Percentiles rank a stretch among this genome's conserved stretches.
Conservation (phyloP, 1,140 invertebrate species). For the Drosophila paulistorum region DNA sequence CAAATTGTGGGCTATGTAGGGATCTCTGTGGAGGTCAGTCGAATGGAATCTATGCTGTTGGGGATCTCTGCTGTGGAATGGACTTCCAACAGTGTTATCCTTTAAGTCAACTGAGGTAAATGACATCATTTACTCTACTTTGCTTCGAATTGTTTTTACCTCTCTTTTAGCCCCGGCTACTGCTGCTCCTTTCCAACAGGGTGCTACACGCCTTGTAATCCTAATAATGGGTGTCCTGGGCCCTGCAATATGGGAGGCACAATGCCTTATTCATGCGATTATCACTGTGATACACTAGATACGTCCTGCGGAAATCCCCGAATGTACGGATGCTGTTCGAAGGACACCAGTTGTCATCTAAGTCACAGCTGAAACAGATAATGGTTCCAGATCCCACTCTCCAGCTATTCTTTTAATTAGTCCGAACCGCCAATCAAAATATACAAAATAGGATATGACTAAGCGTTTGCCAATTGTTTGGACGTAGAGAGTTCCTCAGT, state of each 20-base stretch:
- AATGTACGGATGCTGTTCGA: neutral
- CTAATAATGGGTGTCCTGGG: neutral
- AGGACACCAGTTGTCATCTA: constrained; percentile 22
- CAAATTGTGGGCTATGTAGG: neutral
- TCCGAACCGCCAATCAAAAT: no score
- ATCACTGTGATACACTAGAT: neutral
- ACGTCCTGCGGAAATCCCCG: neutral
- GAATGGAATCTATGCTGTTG: neutral
- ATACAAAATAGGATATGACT: no score
- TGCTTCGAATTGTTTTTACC: neutral
- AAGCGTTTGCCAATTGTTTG: no score
- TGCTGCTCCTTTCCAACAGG: neutral
- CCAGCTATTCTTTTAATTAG: no score
- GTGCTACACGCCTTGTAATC: neutral
- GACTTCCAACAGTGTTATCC: neutral
- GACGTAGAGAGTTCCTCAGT: no score
- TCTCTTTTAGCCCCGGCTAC: neutral
- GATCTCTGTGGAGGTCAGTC: constrained; percentile 11
- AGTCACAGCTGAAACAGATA: neutral
- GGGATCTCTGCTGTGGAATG: neutral
- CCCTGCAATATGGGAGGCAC: neutral
- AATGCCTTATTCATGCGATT: neutral
- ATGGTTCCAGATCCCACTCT: neutral
- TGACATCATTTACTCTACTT: neutral
- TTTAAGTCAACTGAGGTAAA: constrained; percentile 8